phyloP scores from a whole-genome alignment of 2,888 invertebrate species.

The Harpagoxenus sublaevis region DNA sequence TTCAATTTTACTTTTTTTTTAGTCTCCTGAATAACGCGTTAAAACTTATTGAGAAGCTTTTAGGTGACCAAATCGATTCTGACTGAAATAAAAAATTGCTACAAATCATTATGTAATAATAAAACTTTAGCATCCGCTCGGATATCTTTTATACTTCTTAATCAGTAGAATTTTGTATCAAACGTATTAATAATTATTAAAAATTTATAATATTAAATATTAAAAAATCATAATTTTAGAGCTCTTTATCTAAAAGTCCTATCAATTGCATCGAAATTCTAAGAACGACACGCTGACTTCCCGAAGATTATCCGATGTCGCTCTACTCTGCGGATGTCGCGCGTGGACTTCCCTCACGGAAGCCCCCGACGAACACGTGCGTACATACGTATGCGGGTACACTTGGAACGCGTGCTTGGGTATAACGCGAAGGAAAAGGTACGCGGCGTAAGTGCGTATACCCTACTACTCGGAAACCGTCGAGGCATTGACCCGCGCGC shows the following conservation, averaged over 20 bases:
- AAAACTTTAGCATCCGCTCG: background rate
- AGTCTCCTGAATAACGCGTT: too few relatives aligned
- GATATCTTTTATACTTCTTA: background rate
- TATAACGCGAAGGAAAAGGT: constrained; percentile 63
- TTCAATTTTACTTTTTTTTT: too few relatives aligned
- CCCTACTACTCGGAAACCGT: constrained; percentile 78
- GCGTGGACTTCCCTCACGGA: constrained; percentile 59
- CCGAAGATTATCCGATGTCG: background rate
- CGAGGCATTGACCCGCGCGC: constrained; percentile 83
- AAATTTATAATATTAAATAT: too few relatives aligned
- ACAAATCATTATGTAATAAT: background rate
- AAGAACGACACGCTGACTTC: background rate
- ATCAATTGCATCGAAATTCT: background rate
- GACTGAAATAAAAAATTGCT: background rate
- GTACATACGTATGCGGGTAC: constrained; percentile 19
- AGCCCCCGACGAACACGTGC: constrained; percentile 43
- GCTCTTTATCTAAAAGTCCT: background rate
- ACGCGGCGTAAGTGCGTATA: constrained; percentile 67
- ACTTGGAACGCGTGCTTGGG: constrained; percentile 62
- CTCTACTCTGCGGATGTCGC: constrained; percentile 35
- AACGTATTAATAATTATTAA: too few relatives aligned
- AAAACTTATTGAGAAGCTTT: too few relatives aligned
- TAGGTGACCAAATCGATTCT: background rate
- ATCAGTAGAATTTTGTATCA: background rate
- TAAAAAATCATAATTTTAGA: background rate